These are phyloP conservation scores for Pseudopodoces humilis DNA, from an alignment of 2,113 vertebrate species.

Conservation along the genomic window DNA sequence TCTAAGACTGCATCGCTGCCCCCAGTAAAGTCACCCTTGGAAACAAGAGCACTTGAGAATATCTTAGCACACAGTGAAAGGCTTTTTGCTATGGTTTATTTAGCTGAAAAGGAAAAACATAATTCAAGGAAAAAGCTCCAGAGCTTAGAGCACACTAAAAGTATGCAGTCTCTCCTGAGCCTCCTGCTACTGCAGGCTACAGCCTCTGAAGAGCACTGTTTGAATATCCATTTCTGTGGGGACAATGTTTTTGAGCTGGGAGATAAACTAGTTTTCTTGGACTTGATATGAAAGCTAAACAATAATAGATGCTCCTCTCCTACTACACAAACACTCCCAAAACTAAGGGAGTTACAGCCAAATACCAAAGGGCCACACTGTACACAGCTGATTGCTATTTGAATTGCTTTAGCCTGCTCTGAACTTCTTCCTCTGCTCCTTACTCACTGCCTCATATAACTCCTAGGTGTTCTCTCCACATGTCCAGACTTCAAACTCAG, in stretches of 20 bases:
- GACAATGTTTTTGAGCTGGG: neutral
- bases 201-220: neutral
- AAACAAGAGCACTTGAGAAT: slow-evolving; percentile 37
- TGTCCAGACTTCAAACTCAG: neutral
- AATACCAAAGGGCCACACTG: neutral
- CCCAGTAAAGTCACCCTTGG: slow-evolving; percentile 23
- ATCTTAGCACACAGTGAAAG: slow-evolving; percentile 9
- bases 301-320: neutral
- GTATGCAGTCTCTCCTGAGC: neutral
- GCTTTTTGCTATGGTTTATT: neutral
- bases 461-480: neutral
- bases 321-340: neutral
- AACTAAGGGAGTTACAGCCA: neutral
- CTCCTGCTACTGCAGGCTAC: neutral
- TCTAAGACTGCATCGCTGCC: neutral
- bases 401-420: neutral
- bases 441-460: fast-evolving
- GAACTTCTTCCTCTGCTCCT: neutral
- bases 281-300: neutral
- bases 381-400: neutral
- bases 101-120: slow-evolving; percentile 18
- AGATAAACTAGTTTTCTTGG: neutral
- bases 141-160: neutral
- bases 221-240: neutral
- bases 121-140: neutral